Base-by-base conservation (phyloP, 2,888 invertebrate species). In the Diachrysia chrysitis region DNA sequence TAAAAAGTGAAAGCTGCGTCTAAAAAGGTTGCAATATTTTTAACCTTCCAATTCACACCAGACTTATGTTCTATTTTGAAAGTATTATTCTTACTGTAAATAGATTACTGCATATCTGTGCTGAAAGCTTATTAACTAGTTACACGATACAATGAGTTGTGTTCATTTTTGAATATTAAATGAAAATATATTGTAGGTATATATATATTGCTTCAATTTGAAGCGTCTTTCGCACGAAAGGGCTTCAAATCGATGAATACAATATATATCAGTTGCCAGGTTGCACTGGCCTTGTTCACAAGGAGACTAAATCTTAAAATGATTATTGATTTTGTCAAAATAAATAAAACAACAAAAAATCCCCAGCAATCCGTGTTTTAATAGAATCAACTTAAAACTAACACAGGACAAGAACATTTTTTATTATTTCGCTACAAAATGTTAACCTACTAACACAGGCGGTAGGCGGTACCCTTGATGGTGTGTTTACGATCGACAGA, bases 1-100 rank as follows among this genome's bases (percentile, higher is more conserved):
- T 62, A 19, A 25, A 63, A 69, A 61, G 17, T 63, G 23, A 58
- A 65, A 55, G 72, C 60, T 37, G 23, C 7, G 4, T 19, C 46
- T 21, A 51, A 69, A 69, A 29, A 63, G 37, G 62, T 53, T 58
- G 23, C 67, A 59, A 58, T 63, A 67, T 67, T 73, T 32, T 32
- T 32, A 35, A 51, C 46, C 51, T 66, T 70, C 66, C 54, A 60
- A 64, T 62, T 63, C 32, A 51, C 63, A 56, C n/a, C 56, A 59
- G 25, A 42, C n/a, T 5, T 42, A n/a, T 42, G 16, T 42, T 42
- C 42, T n/a, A 6, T n/a, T 32, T 10, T 32, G 2, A 0, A 10
- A 6, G 32, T 32, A n/a, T 42, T 42, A 2, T 42, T 42, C 16
- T 37, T 32, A 0, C 32, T 1, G 29, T 29, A 29, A 4, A 29